These are phyloP conservation scores for Enteromius viviparus DNA, from an alignment of 2,797 vertebrate species.

Conservation along the genomic window DNA sequence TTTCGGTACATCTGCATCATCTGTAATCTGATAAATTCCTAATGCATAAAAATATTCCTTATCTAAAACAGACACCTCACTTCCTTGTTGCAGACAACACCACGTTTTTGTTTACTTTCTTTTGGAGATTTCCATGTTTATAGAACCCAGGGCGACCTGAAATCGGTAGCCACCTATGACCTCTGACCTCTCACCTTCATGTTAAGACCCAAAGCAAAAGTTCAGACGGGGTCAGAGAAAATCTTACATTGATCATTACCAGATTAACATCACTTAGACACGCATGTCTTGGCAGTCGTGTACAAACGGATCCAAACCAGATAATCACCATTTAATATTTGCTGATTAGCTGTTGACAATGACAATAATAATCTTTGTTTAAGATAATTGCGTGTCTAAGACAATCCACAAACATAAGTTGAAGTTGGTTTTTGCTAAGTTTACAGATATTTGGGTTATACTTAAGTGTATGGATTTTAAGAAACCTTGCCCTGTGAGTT, in stretches of 20 bases:
- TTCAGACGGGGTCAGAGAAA: conserved; percentile 37
- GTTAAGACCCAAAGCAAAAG: conserved; percentile 59
- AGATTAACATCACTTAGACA: conserved; percentile 68
- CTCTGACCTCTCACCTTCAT: conserved; percentile 67
- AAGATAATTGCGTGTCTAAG: neutral
- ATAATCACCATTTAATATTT: neutral
- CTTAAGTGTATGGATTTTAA: neutral
- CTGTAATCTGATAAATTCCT: neutral
- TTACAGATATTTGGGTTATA: too few species aligned
- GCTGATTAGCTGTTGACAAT: neutral
- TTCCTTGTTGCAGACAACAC: conserved; percentile 10
- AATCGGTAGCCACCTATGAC: conserved; percentile 63
- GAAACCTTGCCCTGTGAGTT: neutral
- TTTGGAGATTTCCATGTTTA: conserved; percentile 31
- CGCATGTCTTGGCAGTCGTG: neutral
- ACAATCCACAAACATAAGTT: neutral
- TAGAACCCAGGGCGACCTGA: neutral
- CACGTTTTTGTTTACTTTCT: conserved; percentile 15
- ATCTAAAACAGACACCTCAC: neutral
- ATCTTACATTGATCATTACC: conserved; percentile 58
- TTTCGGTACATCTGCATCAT: neutral
- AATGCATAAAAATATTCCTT: neutral
- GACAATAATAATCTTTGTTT: neutral
- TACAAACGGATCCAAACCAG: neutral
- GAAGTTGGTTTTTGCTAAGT: too few species aligned